Conservation (phyloP, 2,113 vertebrate species). For the Rattus rattus region DNA sequence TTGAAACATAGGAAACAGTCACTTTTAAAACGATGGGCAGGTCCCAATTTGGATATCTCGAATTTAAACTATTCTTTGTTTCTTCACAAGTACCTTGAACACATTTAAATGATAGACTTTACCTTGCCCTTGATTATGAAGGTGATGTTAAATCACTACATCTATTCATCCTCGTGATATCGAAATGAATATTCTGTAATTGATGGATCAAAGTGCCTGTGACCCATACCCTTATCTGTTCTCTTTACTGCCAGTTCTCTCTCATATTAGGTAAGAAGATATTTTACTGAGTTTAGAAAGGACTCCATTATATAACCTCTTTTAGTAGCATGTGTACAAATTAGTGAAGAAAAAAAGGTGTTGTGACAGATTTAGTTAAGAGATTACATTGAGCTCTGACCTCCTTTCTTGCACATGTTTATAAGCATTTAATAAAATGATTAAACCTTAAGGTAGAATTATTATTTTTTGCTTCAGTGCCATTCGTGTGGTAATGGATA, state of each 20-base stretch:
- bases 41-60: conserved; percentile 26
- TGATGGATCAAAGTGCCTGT: conserved; percentile 77
- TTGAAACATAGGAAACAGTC: too few species aligned
- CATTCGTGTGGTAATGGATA: conserved; percentile 58
- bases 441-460: conserved; percentile 46
- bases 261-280: conserved; percentile 74
- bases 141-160: conserved; percentile 77
- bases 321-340: conserved; percentile 32
- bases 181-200: conserved; percentile 82
- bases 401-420: conserved; percentile 49
- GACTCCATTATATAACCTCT: conserved; percentile 68
- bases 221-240: conserved; percentile 77
- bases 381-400: conserved; percentile 42
- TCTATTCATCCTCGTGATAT: conserved; percentile 73
- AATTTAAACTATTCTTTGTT: conserved; percentile 57
- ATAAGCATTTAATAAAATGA: conserved; percentile 68
- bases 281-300: conserved; percentile 61
- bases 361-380: conserved; percentile 19
- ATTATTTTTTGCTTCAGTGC: conserved; percentile 36
- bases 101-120: conserved; percentile 81
- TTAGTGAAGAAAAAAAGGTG: conserved; percentile 65
- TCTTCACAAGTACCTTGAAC: conserved; percentile 31
- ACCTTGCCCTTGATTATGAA: conserved; percentile 75
- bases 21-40: not conserved
- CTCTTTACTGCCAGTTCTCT: conserved; percentile 72